Base-by-base conservation (phyloP, 2,113 vertebrate genomes). In the Xiphophorus couchianus region DNA sequence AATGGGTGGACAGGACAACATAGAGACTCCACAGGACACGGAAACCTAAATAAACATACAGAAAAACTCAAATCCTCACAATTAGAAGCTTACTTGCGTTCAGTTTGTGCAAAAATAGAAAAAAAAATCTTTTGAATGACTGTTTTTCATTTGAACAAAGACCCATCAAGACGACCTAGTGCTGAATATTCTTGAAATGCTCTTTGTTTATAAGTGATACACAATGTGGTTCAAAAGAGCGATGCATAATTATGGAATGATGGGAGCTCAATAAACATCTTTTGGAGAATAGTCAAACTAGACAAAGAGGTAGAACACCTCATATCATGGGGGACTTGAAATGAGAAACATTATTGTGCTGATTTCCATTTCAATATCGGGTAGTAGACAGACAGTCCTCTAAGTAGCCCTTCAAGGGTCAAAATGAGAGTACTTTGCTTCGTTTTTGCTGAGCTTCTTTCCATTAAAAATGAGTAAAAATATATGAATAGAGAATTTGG, bases 91-190 rank as follows among this genome's bases (percentile, higher is more conserved):
- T 11, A 2, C 58, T 33, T 10, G 13, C 5, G 48, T 58, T 71
- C 27, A n/a, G 30, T 39, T 76, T 5, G 37, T 29, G 2, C 3
- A 66, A 25, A 69, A 42, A 13, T 58, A 27, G 70, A 31, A 31
- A 19, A 58, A 30, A 68, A 73, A 76, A 5, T 48, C 22, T 66
- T 66, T 69, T 31, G 37, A 68, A 77, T 48, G 67, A 71, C 44
- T 75, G 60, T 65, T 37, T n/a, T 69, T 80, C 30, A 65, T 39
- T 66, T 62, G 5, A 33, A 71, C 33, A 76, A 78, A 74, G 76
- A 66, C 13, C 8, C 66, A 71, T 29, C 30, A 71, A 31, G 61
- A 75, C 62, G 62, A 68, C 39, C 62, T 71, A 25, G 5, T 44
- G 28, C 48, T 79, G 67, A 51, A 35, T 74, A 72, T 58, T 30